Percentiles rank a stretch among this genome's conserved stretches.
phyloP scores from a whole-genome alignment of 2,888 invertebrate species.

The Chydorus sphaericus region DNA sequence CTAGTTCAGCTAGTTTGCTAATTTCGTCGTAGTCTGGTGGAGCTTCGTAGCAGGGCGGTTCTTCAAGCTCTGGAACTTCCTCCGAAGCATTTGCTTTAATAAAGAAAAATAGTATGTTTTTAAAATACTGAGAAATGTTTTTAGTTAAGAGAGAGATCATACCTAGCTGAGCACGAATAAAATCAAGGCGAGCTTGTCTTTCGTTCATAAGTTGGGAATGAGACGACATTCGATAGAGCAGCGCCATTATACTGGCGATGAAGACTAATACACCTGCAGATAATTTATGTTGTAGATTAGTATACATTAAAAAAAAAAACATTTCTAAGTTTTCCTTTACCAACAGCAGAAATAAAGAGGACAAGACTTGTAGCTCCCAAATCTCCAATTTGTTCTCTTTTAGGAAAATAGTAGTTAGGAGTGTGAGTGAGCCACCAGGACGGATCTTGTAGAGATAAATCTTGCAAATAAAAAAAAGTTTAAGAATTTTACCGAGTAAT shows the following conservation, averaged over 20 bases:
- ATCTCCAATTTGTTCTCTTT: constrained; percentile 24
- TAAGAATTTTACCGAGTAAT: background rate
- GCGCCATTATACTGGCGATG: constrained; percentile 44
- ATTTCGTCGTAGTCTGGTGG: constrained; percentile 56
- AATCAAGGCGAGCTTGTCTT: constrained; percentile 48
- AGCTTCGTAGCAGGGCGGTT: constrained; percentile 49
- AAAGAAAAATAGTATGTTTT: background rate
- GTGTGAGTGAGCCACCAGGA: constrained; percentile 45
- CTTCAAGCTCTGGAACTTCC: constrained; percentile 36
- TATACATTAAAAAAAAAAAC: constrained; percentile 38
- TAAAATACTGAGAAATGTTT: background rate
- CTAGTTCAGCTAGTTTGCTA: constrained; percentile 30
- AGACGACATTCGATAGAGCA: constrained; percentile 46
- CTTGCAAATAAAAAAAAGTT: background rate
- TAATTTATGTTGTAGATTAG: too few species aligned
- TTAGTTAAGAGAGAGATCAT: too few species aligned
- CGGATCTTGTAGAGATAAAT: constrained; percentile 18
- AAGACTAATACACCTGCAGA: constrained; percentile 47
- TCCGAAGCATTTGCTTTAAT: constrained; percentile 21
- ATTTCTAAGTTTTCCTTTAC: background rate
- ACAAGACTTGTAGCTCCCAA: constrained; percentile 20
- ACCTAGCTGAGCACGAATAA: constrained; percentile 51
- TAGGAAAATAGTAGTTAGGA: constrained; percentile 56
- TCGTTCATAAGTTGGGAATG: constrained; percentile 45
- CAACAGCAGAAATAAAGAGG: constrained; percentile 16